Base-by-base conservation (phyloP, 2,113 vertebrate genomes). In the Eulemur rufifrons region DNA sequence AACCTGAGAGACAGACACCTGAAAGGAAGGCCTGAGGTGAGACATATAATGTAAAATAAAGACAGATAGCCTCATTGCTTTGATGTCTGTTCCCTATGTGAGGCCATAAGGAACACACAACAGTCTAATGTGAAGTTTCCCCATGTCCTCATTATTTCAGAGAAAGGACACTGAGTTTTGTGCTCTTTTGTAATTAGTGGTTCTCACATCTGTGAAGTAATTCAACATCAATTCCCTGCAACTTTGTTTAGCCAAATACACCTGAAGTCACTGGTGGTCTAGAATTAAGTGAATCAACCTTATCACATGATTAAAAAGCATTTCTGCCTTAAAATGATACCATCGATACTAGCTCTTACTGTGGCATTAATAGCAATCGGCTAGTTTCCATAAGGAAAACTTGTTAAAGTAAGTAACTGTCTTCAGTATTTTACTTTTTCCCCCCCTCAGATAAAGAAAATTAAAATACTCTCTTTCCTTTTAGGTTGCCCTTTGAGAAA, bases 401-500 rank as follows among this genome's bases (percentile, higher is more conserved):
- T 59, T 37, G n/a, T 73, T 71, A 84, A 89, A 81, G 20, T 85
- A 23, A 71, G 5, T 81, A 50, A 50, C 52, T 71, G 3, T 80
- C 52, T 80, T 86, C 2, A 20, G 21, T 86, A n/a, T 77, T 95
- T 91, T 39, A 47, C 37, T 73, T 39, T 81, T n/a, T 32, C 82
- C 27, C 5, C 69, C 64, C 47, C 34, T 56, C 73, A 74, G 54
- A 74, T 88, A 63, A 91, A 89, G 73, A 66, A 83, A 86, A 87
- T 91, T 21, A 63, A 95, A 88, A 56, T 61, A 6, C 83, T 84
- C 68, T 90, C 80, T 98, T 77, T 96, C n/a, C 56, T 94, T 91
- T 90, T 73, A 96, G 91, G 83, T 88, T 52, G 45, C 8, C 45
- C 50, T 88, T 86, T 5, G 5, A 78, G 59, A 74, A 56, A 91